Evolutionary conservation across 1,140 invertebrate genomes (phyloP), one percentile per base, ranked within the genome.

Genomic region (Zaprionus capensis): DNA sequence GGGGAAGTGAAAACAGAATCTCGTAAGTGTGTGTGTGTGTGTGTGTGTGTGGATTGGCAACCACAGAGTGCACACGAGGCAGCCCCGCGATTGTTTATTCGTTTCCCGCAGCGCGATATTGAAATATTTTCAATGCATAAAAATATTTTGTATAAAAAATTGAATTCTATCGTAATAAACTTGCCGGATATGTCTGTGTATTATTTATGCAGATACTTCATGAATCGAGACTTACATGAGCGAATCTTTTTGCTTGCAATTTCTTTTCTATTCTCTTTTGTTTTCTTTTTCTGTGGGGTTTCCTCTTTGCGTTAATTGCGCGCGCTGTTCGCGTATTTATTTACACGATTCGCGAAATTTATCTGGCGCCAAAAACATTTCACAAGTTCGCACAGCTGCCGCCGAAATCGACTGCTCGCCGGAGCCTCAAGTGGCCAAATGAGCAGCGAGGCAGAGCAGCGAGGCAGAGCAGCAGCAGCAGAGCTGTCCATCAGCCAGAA

Each of bases 321-420:
- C 41, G n/a, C 41, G 61, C 63, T 66, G 36, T 56, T 57, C 31
- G 51, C n/a, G 66, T 71, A 68, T 73, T 77, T 77, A 73, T 77
- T 77, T 77, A 77, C 24, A 77, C 75, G 61, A 55, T 71, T 59
- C 24, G 56, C 44, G 44, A 62, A 77, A 74, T 75, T 64, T 75
- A 75, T 75, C 67, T 69, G 71, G 64, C 76, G 71, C 76, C 76
- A 78, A 69, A 74, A 78, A 78, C 70, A 68, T 58, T 65, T 41
- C 34, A 71, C 73, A 76, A 76, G n/a, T 58, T 55, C 56, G 41
- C 68, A 62, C 17, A 55, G 17, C 55, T 28, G 12, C 38, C 36
- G 24, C 34, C 36, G n/a, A 5, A 75, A 68, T 59, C 72, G 72
- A 59, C 72, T 71, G 72, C n/a, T 75, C 72, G 17, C 28, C 51